These are phyloP conservation scores for Procavia capensis DNA, from an alignment of 2,113 vertebrate species.

Conservation along the genomic window DNA sequence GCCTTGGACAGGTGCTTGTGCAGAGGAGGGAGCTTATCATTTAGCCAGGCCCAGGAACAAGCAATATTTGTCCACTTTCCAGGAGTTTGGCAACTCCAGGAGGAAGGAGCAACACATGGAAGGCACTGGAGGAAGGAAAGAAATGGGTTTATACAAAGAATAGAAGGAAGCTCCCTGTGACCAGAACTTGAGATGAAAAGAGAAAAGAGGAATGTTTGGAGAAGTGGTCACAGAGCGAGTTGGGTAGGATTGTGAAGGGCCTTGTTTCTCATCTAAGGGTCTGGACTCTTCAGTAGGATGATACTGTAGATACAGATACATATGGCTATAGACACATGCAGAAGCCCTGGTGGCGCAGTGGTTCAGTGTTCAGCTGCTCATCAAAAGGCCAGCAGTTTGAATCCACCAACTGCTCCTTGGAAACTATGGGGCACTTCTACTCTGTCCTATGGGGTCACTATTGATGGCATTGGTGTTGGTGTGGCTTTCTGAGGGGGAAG, in stretches of 20 bases:
- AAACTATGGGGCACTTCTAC: too few relatives aligned
- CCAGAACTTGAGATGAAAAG: slow-evolving; percentile 11
- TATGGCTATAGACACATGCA: neutral
- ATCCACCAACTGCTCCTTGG: too few relatives aligned
- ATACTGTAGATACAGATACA: neutral
- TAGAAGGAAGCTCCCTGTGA: slow-evolving; percentile 29
- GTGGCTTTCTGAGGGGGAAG: too few relatives aligned
- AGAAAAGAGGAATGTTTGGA: neutral
- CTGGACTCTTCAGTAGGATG: neutral
- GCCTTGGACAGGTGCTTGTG: neutral
- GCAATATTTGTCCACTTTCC: neutral
- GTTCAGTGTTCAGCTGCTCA: too few relatives aligned
- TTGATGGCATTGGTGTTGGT: too few relatives aligned
- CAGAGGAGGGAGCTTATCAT: neutral
- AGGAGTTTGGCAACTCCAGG: neutral
- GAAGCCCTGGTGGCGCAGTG: too few relatives aligned
- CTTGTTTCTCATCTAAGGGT: slow-evolving; percentile 22
- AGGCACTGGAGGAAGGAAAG: slow-evolving; percentile 13
- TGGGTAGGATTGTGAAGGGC: neutral
- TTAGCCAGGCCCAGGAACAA: neutral
- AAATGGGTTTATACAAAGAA: neutral
- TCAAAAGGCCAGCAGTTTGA: too few relatives aligned
- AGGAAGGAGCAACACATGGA: neutral
- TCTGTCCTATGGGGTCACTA: too few relatives aligned
- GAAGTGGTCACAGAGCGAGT: neutral